Percentiles rank a stretch among this genome's conserved stretches.
Evolutionary conservation across 2,888 invertebrate genomes (phyloP).

Genomic region (Onchidella celtica): DNA sequence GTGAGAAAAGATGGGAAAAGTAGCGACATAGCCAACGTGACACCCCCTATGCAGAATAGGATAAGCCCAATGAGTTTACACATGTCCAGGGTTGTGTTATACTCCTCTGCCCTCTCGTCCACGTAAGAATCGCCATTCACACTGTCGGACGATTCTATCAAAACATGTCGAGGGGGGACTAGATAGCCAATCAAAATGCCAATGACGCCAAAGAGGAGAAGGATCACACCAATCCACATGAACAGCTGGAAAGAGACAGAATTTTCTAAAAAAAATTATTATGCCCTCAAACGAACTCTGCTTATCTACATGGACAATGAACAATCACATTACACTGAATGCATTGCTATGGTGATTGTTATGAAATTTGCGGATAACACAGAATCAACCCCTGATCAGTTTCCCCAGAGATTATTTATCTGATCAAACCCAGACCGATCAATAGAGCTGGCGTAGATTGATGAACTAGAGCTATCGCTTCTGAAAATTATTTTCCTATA

Average conservation of each 20-base stretch:
- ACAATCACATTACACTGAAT: too few species aligned
- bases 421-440: too few species aligned
- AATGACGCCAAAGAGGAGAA: slow-evolving; percentile 81
- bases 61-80: slow-evolving; percentile 81
- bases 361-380: too few species aligned
- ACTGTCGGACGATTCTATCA: slow-evolving; percentile 22
- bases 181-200: slow-evolving; percentile 82
- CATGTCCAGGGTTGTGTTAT: slow-evolving; percentile 81
- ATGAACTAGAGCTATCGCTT: too few species aligned
- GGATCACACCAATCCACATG: slow-evolving; percentile 81
- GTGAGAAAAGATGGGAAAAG: slow-evolving; percentile 81
- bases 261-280: background rate
- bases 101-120: slow-evolving; percentile 79
- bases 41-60: slow-evolving; percentile 81
- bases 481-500: too few species aligned
- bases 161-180: slow-evolving; percentile 75
- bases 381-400: too few species aligned
- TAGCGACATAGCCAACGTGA: slow-evolving; percentile 80
- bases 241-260: slow-evolving; percentile 65
- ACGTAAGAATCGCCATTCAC: slow-evolving; percentile 62
- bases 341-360: too few species aligned
- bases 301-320: too few species aligned
- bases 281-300: too few species aligned
- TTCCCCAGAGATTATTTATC: too few species aligned
- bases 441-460: too few species aligned